Conservation (phyloP, 2,113 vertebrate species). For the Eolophus roseicapilla region DNA sequence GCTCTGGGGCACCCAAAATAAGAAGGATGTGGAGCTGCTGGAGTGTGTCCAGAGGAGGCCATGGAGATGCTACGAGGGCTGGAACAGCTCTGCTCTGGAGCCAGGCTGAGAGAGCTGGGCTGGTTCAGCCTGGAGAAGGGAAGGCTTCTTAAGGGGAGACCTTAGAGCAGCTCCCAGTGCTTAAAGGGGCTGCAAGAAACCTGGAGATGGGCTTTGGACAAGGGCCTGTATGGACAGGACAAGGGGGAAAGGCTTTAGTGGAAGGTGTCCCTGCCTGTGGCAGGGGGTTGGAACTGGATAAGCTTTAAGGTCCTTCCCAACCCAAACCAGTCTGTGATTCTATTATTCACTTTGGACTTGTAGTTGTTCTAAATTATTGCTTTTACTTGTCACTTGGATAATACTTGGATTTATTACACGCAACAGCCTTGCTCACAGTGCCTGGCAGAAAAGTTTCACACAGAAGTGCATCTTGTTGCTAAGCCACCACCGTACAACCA, state of each 20-base stretch:
- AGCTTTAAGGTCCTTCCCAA: not conserved
- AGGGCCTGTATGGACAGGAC: not conserved
- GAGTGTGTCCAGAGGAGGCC: not conserved
- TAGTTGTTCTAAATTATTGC: not conserved
- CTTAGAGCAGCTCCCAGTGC: not conserved
- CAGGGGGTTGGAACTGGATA: not conserved
- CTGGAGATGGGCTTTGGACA: not conserved
- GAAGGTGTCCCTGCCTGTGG: not conserved
- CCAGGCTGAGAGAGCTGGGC: not conserved
- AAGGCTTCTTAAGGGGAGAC: not conserved
- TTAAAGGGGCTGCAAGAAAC: not conserved
- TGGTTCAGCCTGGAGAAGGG: not conserved
- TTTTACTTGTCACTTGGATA: not conserved
- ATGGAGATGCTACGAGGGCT: not conserved
- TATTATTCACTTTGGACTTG: not conserved
- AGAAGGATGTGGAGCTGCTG: not conserved
- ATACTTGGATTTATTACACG: not conserved
- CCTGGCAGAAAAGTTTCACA: not conserved
- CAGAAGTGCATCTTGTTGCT: not conserved
- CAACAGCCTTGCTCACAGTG: not conserved
- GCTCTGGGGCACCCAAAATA: not conserved
- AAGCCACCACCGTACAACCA: not conserved
- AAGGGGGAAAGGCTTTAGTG: not conserved
- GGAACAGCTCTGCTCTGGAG: not conserved
- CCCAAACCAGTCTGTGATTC: not conserved